Evolutionary conservation across 2,888 invertebrate genomes (phyloP), one percentile per base, ranked within the genome.

Genomic region (Itoplectis maculator): DNA sequence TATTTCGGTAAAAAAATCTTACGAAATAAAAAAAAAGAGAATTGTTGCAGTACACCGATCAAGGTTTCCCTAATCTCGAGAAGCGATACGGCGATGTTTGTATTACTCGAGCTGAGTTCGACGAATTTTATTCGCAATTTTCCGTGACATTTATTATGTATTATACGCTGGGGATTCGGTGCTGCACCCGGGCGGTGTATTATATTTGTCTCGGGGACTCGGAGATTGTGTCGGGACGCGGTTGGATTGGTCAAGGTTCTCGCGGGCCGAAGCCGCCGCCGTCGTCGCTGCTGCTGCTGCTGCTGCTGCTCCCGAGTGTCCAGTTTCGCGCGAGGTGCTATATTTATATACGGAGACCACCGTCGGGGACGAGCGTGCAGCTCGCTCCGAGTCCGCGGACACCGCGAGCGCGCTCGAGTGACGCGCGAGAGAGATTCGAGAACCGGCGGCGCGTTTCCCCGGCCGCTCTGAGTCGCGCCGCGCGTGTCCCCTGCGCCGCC

Each of bases 321-420:
- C 86, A 86, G 85, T 88, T 86, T 88, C 79, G n/a, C 85, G 82
- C 54, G 63, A 70, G 77, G 80, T 76, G 86, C 82, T 87, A 89
- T 90, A 89, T 90, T 90, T 88, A 89, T 88, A 85, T 74, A n/a
- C n/a, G n/a, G n/a, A 85, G 90, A 88, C 90, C 90, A 90, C 91
- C 91, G 77, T 75, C 69, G 83, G 59, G 79, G 73, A 81, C 68
- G 70, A 29, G 61, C 59, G 59, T n/a, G 63, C 69, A 79, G 77
- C 81, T 76, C 69, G 69, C 47, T 73, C 69, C 65, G 79, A 76
- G 78, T 72, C 79, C 78, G 76, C 42, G 72, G 23, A 47, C 65
- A 80, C 68, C 68, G 74, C 80, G 75, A 49, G 61, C 59, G 68
- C 68, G 54, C 75, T 74, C 42, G 66, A 75, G 74, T 74, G 79